phyloP scores from a whole-genome alignment of 2,888 invertebrate species.

The Spodoptera littoralis region DNA sequence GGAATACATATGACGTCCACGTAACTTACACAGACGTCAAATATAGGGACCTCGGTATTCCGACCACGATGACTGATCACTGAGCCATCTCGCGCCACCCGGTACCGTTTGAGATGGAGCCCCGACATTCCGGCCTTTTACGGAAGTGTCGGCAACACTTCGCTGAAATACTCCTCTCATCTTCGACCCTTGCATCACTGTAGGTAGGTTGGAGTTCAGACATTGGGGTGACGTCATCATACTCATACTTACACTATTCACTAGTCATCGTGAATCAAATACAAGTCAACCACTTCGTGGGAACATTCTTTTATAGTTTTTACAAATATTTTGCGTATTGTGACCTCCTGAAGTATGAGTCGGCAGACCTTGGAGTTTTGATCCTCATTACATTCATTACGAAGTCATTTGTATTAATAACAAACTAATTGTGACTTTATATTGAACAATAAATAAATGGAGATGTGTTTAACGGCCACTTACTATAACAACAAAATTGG shows the following conservation, averaged over 20 bases:
- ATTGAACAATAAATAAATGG: too few species aligned
- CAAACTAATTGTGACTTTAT: too few species aligned
- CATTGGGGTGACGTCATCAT: conserved; percentile 16
- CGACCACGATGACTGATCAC: conserved; percentile 4
- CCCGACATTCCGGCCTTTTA: conserved; percentile 19
- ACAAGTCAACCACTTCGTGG: background rate
- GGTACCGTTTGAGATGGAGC: background rate
- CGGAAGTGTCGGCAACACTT: conserved; percentile 8
- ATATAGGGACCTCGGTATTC: conserved; percentile 13
- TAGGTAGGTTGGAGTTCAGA: background rate
- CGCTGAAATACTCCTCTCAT: conserved; percentile 21
- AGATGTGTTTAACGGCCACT: too few species aligned
- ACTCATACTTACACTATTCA: too few species aligned
- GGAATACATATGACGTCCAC: conserved; percentile 21
- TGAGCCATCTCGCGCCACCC: background rate
- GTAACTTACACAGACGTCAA: conserved; percentile 11
- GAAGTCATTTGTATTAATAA: too few species aligned
- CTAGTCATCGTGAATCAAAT: conserved; percentile 24
- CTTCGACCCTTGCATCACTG: background rate
- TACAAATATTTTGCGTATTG: conserved; percentile 7
- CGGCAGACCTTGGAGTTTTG: too few species aligned
- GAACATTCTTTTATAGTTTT: conserved; percentile 4
- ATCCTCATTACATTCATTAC: too few species aligned
- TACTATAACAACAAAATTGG: too few species aligned
- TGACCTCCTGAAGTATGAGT: too few species aligned